Evolutionary conservation across 2,113 vertebrate genomes (phyloP), one percentile per base, ranked within the genome.

Genomic region (Fulica atra): DNA sequence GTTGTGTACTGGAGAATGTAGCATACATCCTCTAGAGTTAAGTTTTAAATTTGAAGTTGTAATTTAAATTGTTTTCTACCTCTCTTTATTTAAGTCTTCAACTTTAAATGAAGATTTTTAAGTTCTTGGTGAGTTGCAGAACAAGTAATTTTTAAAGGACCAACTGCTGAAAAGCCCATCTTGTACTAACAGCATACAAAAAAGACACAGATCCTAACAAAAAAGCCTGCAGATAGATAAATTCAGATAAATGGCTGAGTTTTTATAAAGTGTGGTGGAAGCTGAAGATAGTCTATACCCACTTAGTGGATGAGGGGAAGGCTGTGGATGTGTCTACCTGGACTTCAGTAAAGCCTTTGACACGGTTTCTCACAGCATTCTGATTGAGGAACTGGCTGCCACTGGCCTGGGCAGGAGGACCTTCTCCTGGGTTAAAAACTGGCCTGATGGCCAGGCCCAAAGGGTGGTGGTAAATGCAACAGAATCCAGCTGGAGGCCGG

Each of bases 11-110:
- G 18, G 31, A 42, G 42, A 88, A 66, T 51, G 44, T 5, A 54
- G 8, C 21, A 79, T 40, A 60, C 21, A 5, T 28, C 33, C 44
- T 85, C 59, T 66, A 54, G 54, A 72, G 17, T 26, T 64, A 80
- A 86, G 70, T 40, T 82, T 86, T 33, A 54, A 63, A 25, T 73
- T 46, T 36, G 13, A 77, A 66, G 19, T 29, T 82, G 50, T 54
- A 73, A 88, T 57, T 94, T 93, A 48, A 85, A 69, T 61, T 83
- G 40, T 83, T 92, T 94, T 92, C 51, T 56, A 24, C 21, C 29
- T 82, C n/a, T 59, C 25, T 9, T 63, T 17, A n/a, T n/a, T 64
- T 64, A 71, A 89, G 23, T 8, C 42, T 73, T 80, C n/a, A 42
- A 26, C 24, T 78, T 78, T 81, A 81, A 73, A 84, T n/a, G 38